These are phyloP conservation scores for Bombus consobrinus DNA, from an alignment of 1,140 invertebrate genomes.

Conservation along the genomic window DNA sequence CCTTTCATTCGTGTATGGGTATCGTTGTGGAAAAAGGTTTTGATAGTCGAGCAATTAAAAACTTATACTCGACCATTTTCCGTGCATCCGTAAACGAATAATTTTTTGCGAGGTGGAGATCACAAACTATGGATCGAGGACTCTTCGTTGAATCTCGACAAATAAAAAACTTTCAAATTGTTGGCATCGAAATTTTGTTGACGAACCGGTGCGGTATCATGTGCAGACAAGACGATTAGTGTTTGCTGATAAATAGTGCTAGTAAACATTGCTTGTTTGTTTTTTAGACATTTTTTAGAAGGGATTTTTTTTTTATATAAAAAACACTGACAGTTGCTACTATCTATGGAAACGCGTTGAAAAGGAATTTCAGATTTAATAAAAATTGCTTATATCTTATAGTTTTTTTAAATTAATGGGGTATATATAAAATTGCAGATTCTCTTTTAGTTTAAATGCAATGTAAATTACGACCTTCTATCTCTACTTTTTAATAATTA, in stretches of 20 bases:
- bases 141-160: background rate
- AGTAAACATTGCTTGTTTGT: background rate
- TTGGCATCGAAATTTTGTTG: background rate
- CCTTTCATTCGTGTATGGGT: background rate
- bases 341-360: too few species aligned
- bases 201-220: background rate
- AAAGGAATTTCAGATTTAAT: too few species aligned
- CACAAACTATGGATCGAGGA: background rate
- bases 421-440: background rate
- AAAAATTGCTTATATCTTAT: background rate
- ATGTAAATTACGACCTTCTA: too few species aligned
- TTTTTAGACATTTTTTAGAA: background rate
- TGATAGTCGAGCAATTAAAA: slow-evolving; percentile 8
- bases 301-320: too few species aligned
- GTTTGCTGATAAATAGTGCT: background rate
- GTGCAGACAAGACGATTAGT: background rate
- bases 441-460: background rate
- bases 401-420: background rate
- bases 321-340: too few species aligned
- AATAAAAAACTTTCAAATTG: background rate
- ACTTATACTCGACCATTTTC: background rate
- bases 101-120: background rate
- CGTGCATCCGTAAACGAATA: too few species aligned
- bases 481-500: background rate
- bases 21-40: background rate